Base-by-base conservation (phyloP, 2,888 invertebrate genomes). In the Capitulum mitella region DNA sequence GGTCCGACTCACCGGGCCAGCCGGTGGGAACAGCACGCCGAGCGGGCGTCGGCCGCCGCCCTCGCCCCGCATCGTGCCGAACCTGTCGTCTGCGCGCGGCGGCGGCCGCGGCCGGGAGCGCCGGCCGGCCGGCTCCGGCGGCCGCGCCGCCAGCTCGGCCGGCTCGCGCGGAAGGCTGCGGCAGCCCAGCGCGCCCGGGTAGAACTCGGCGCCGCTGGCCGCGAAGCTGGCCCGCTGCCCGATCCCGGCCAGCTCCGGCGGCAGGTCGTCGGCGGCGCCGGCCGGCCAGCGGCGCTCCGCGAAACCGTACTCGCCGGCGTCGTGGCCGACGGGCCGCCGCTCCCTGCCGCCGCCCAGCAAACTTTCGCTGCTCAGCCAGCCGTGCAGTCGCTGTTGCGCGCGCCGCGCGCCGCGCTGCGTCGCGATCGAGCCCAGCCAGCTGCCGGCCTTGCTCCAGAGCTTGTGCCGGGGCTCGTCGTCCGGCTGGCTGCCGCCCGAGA, bases 281-380 rank as follows among this genome's bases (percentile, higher is more conserved):
- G 19, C 70, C 26, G 40, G 37, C 8, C 70, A 26, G 0, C 70
- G 37, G 37, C 70, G 40, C 70, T 70, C 70, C 22, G 40, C 37
- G 12, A 70, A 70, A 1, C 70, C 70, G 70, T 70, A 70, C 26
- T 70, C 70, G 3, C 70, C 70, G 6, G 70, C 12, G 70, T 70
- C 70, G 19, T 19, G 0, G 37, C 16, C 8, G 37, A 26, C 19
- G 26, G 22, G 70, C 12, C 70, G 34, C 37, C 34, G 19, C 64
- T 6, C 37, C n/a, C 5, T 14, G 22, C 8, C 37, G 26, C 22
- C 16, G 22, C 8, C 26, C 26, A 19, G 16, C 70, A 70, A 26
- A 12, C 70, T 70, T 26, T 70, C 70, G 26, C 70, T 70, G 40
- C 70, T 70, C 26, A 70, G 70, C 70, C 70, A 70, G 40, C 34